Percentiles rank a stretch among this genome's conserved stretches.
Evolutionary conservation across 2,113 vertebrate species (phyloP).

Genomic region (Sebastes fasciatus): DNA sequence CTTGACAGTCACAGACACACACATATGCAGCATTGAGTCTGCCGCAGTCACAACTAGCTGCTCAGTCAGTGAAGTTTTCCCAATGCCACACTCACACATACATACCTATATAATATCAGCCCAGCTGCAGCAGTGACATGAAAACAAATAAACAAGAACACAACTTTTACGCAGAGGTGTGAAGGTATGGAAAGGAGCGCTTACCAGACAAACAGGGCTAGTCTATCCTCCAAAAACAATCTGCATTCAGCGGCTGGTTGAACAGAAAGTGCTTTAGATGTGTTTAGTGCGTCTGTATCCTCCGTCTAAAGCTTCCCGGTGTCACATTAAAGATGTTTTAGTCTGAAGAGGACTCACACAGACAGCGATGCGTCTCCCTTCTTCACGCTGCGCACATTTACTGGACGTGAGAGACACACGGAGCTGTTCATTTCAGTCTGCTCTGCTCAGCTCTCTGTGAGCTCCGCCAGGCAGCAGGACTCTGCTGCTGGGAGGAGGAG

Average conservation of each 20-base stretch:
- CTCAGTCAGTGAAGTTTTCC: constrained; percentile 49
- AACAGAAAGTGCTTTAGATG: constrained; percentile 46
- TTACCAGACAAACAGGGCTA: constrained; percentile 54
- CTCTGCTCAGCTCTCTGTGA: constrained; percentile 36
- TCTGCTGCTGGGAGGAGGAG: constrained; percentile 46
- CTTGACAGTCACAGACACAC: constrained; percentile 23
- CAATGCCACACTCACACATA: neutral
- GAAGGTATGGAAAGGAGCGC: constrained; percentile 24
- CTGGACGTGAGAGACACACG: constrained; percentile 41
- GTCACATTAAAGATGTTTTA: neutral
- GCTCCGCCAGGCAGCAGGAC: constrained; percentile 50
- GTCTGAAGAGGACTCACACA: neutral
- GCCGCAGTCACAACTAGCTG: constrained; percentile 42
- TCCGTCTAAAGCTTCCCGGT: neutral
- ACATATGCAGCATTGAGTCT: constrained; percentile 19
- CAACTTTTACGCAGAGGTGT: constrained; percentile 39
- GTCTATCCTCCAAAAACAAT: constrained; percentile 12
- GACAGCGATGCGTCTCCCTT: neutral
- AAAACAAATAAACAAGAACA: neutral
- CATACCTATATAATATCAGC: neutral
- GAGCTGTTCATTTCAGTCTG: constrained; percentile 42
- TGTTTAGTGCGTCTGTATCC: neutral
- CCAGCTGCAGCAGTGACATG: neutral
- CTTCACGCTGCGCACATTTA: constrained; percentile 53
- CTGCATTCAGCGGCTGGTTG: constrained; percentile 40